Conservation (phyloP, 2,888 invertebrate genomes). For the Dugesia japonica region DNA sequence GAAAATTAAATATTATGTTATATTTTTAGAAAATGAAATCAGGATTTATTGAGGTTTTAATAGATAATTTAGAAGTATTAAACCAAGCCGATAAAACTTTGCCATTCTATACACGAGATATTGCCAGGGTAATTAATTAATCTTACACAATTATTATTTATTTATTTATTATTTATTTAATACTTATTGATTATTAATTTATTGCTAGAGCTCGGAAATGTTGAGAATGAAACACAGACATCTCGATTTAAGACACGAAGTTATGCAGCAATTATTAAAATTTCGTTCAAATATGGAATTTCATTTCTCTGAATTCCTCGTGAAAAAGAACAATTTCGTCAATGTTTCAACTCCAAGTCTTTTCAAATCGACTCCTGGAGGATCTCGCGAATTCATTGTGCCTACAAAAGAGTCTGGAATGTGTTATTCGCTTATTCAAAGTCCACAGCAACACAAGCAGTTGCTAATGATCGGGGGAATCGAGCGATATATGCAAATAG, state of each 20-base stretch:
- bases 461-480: constrained; percentile 87
- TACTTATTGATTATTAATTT: too few relatives aligned
- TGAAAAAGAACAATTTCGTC: constrained; percentile 59
- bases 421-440: constrained; percentile 83
- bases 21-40: background rate
- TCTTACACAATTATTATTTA: too few relatives aligned
- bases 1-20: too few relatives aligned
- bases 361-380: constrained; percentile 81
- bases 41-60: background rate
- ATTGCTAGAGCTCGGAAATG: too few relatives aligned
- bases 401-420: constrained; percentile 65
- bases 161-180: background rate
- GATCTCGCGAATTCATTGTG: constrained; percentile 89
- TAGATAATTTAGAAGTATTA: background rate
- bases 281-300: constrained; percentile 60
- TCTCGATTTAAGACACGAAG: constrained; percentile 61
- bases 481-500: constrained; percentile 67
- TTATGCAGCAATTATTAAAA: constrained; percentile 69
- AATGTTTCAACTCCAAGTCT: constrained; percentile 94
- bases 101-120: too few relatives aligned
- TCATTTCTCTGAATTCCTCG: constrained; percentile 71
- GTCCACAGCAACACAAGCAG: constrained; percentile 88
- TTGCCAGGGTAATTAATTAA: too few relatives aligned
- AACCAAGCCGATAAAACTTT: background rate
- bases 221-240: constrained; percentile 64